These are phyloP conservation scores for Crotalus viridis DNA, from an alignment of 2,113 vertebrate genomes.

Conservation along the genomic window DNA sequence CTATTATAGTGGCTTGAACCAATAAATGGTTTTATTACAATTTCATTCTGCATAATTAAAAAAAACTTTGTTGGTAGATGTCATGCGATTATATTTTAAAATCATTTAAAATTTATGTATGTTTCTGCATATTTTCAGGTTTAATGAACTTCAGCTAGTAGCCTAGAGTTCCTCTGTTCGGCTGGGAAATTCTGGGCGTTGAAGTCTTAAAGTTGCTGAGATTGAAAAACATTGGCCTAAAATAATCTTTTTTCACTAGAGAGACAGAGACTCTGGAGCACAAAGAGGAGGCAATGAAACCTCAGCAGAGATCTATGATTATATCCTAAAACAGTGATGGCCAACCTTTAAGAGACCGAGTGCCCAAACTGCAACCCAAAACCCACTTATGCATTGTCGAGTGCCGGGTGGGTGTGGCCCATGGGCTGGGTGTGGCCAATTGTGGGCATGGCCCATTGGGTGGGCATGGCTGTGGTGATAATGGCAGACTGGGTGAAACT, in stretches of 20 bases:
- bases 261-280: slow-evolving; percentile 27
- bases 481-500: too few relatives aligned
- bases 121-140: slow-evolving; percentile 66
- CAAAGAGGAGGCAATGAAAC: neutral
- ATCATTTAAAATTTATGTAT: slow-evolving; percentile 77
- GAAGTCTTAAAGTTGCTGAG: neutral
- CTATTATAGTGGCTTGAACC: neutral
- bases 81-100: slow-evolving; percentile 78
- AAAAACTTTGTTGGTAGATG: slow-evolving; percentile 75
- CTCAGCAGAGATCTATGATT: neutral
- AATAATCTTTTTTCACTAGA: fast-evolving
- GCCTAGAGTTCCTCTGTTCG: fast-evolving
- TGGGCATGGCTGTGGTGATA: too few relatives aligned
- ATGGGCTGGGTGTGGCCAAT: too few relatives aligned
- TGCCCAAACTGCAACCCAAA: too few relatives aligned
- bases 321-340: neutral
- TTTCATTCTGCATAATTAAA: slow-evolving; percentile 80
- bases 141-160: neutral
- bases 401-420: too few relatives aligned
- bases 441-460: too few relatives aligned
- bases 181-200: neutral
- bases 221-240: neutral
- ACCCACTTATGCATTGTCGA: too few relatives aligned
- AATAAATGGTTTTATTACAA: slow-evolving; percentile 48
- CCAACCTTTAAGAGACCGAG: too few relatives aligned